Conservation (phyloP, 2,888 invertebrate species). For the Helicoverpa assulta region DNA sequence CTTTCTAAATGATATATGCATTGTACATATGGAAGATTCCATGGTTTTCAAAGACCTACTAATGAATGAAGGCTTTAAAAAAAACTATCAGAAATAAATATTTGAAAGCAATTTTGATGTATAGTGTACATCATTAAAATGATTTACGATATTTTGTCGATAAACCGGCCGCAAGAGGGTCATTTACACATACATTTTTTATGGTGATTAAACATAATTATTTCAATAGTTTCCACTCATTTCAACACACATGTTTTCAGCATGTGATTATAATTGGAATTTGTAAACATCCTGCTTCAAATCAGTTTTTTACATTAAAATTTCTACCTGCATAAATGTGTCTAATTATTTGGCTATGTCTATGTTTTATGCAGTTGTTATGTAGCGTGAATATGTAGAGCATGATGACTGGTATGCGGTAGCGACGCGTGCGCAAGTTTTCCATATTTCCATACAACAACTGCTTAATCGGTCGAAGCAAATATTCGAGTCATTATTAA, state of each 20-base stretch:
- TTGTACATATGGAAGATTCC: too few species aligned
- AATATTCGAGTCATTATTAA: too few species aligned
- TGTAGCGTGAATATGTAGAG: background rate
- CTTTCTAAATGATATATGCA: too few species aligned
- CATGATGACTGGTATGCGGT: background rate
- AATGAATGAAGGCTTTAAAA: background rate
- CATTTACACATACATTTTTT: constrained; percentile 5
- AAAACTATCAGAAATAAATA: background rate
- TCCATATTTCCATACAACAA: background rate
- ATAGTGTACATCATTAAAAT: constrained; percentile 6
- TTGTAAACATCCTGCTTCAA: background rate
- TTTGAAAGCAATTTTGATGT: constrained; percentile 1
- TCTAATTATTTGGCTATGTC: constrained; percentile 1
- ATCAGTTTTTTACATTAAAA: background rate
- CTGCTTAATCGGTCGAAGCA: background rate
- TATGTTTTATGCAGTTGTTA: background rate
- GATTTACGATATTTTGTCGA: constrained; percentile 31
- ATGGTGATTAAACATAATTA: constrained; percentile 22
- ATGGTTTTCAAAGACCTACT: background rate
- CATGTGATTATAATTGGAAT: background rate
- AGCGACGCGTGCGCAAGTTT: background rate
- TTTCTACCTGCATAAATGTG: background rate
- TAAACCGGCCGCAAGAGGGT: background rate
- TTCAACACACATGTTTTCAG: background rate
- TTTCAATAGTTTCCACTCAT: constrained; percentile 4